Percentiles rank a stretch among this genome's conserved stretches.
Conservation (phyloP, 1,140 invertebrate species). For the Diploscapter pachys region DNA sequence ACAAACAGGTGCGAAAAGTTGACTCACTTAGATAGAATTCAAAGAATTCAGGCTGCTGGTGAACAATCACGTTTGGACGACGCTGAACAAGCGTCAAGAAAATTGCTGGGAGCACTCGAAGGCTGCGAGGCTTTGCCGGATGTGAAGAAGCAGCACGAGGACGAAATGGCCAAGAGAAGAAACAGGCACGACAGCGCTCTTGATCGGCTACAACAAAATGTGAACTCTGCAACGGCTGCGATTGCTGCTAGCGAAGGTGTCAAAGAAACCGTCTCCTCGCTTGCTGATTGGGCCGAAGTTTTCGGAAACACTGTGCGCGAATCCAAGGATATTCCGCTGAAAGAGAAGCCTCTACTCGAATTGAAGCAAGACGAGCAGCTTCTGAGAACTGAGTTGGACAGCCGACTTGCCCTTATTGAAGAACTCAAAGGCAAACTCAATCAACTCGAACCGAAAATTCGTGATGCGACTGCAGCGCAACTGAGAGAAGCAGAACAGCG, state of each 20-base stretch:
- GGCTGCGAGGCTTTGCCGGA: constrained; percentile 16
- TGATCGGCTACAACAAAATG: constrained; percentile 15
- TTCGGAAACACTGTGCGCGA: constrained; percentile 4
- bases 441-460: constrained; percentile 1
- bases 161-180: constrained; percentile 2
- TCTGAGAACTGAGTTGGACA: constrained; percentile 26
- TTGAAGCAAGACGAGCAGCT: constrained; percentile 30
- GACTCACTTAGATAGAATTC: background rate
- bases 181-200: constrained; percentile 2
- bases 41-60: constrained; percentile 21
- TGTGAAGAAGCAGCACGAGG: constrained; percentile 10
- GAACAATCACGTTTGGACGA: constrained; percentile 17
- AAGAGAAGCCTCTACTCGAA: constrained; percentile 4
- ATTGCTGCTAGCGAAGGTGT: constrained; percentile 25
- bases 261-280: constrained; percentile 15
- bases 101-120: constrained; percentile 25
- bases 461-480: constrained; percentile 22
- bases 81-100: background rate
- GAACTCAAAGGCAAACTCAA: constrained; percentile 17
- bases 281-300: constrained; percentile 7
- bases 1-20: constrained; percentile 1
- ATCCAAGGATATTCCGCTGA: constrained; percentile 17
- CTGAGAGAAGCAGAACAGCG: constrained; percentile 31
- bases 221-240: constrained; percentile 8
- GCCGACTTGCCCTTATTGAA: constrained; percentile 12